Percentiles rank a stretch among this genome's conserved stretches.
phyloP scores from a whole-genome alignment of 1,140 invertebrate species.

The Drosophila pallidifrons region DNA sequence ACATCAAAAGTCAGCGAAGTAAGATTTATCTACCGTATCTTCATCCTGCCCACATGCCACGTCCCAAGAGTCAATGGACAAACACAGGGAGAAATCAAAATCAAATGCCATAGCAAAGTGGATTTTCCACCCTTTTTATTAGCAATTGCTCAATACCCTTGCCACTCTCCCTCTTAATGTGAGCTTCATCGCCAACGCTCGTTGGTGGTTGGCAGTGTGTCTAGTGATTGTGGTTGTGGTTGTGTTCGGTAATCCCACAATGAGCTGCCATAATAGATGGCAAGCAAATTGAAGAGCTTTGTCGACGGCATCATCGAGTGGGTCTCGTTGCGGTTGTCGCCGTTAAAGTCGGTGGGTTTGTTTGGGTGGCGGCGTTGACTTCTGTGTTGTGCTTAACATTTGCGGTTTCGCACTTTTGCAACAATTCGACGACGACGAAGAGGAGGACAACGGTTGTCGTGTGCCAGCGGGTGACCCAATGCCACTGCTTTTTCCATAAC shows the following conservation, averaged over 20 bases:
- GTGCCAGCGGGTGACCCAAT: constrained; percentile 42
- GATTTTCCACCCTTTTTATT: constrained; percentile 84
- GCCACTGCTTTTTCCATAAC: not conserved
- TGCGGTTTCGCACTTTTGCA: constrained; percentile 85
- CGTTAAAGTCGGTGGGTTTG: constrained; percentile 50
- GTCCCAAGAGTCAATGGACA: constrained; percentile 57
- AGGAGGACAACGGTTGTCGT: constrained; percentile 36
- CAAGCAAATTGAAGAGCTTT: constrained; percentile 84
- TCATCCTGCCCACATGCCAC: not conserved
- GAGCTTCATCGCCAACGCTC: not conserved
- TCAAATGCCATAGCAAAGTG: constrained; percentile 84
- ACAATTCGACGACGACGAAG: constrained; percentile 61
- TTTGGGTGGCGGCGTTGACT: constrained; percentile 64
- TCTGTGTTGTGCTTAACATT: constrained; percentile 83
- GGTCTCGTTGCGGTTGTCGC: constrained; percentile 61
- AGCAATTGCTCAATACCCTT: constrained; percentile 66
- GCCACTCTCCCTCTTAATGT: not conserved
- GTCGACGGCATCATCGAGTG: constrained; percentile 66
- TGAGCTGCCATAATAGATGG: constrained; percentile 84
- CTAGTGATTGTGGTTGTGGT: constrained; percentile 30
- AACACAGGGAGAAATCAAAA: constrained; percentile 76
- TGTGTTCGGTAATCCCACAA: constrained; percentile 78
- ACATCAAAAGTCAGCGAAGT: constrained; percentile 63
- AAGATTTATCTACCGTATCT: constrained; percentile 49
- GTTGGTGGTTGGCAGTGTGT: constrained; percentile 22